Conservation (phyloP, 2,113 vertebrate genomes). For the Xiphorhynchus elegans region DNA sequence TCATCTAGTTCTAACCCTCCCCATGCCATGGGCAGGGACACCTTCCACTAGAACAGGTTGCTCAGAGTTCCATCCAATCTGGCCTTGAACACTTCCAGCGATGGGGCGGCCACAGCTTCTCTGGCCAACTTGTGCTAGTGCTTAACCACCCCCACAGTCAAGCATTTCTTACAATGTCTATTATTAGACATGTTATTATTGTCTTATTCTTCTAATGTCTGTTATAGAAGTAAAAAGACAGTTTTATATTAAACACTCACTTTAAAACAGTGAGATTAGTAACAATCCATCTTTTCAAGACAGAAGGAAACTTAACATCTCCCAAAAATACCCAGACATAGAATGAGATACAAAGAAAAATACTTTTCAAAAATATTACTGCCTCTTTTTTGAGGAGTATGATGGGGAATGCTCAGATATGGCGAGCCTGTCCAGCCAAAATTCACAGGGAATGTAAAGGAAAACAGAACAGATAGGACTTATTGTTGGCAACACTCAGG, state of each 20-base stretch:
- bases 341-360: background rate
- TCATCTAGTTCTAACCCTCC: background rate
- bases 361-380: background rate
- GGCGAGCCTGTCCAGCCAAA: background rate
- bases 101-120: background rate
- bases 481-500: background rate
- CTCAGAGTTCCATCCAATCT: background rate
- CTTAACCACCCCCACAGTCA: background rate
- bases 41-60: background rate
- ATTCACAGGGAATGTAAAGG: background rate
- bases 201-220: background rate
- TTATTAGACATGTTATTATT: background rate
- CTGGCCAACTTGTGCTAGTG: background rate
- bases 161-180: background rate
- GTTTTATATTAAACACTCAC: conserved; percentile 11
- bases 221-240: conserved; percentile 5
- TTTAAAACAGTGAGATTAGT: background rate
- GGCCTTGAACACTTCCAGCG: background rate
- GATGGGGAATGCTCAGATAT: background rate
- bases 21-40: background rate
- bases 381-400: background rate
- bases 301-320: background rate
- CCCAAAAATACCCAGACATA: background rate
- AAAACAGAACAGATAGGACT: background rate
- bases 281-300: background rate